Evolutionary conservation across 2,113 vertebrate species (phyloP).

Genomic region (Siphamia tubifer): DNA sequence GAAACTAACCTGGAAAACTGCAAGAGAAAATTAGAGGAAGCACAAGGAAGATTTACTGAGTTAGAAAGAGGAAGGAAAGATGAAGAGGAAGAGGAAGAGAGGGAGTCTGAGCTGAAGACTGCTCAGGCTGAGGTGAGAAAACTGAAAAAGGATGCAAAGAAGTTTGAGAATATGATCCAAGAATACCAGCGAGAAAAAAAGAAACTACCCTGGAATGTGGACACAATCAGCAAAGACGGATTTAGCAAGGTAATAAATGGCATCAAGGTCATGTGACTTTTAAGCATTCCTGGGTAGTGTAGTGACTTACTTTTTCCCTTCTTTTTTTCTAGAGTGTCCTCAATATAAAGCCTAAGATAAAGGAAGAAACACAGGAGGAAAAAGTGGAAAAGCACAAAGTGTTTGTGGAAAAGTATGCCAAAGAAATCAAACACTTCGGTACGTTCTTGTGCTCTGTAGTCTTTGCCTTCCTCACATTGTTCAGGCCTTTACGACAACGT

Average conservation of each 20-base stretch:
- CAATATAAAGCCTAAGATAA: conserved; percentile 75
- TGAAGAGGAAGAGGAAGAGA: conserved; percentile 12
- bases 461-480: not conserved
- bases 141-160: conserved; percentile 81
- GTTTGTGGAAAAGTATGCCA: conserved; percentile 85
- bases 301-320: not conserved
- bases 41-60: conserved; percentile 78
- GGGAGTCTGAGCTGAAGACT: conserved; percentile 69
- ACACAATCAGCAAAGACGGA: conserved; percentile 89
- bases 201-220: conserved; percentile 90
- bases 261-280: not conserved
- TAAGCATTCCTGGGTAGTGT: not conserved
- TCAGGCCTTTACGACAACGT: not conserved
- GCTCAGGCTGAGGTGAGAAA: conserved; percentile 80
- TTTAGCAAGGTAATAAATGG: conserved; percentile 86
- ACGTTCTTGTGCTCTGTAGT: conserved; percentile 25
- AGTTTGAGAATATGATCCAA: conserved; percentile 81
- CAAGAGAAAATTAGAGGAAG: conserved; percentile 76
- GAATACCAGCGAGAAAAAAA: conserved; percentile 84
- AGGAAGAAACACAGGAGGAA: conserved; percentile 81
- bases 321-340: conserved; percentile 82
- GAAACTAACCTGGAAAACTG: conserved; percentile 80
- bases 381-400: conserved; percentile 85
- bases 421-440: conserved; percentile 91
- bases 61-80: conserved; percentile 62